Evolutionary conservation across 2,888 invertebrate species (phyloP).

Genomic region (Ochropacha duplaris): DNA sequence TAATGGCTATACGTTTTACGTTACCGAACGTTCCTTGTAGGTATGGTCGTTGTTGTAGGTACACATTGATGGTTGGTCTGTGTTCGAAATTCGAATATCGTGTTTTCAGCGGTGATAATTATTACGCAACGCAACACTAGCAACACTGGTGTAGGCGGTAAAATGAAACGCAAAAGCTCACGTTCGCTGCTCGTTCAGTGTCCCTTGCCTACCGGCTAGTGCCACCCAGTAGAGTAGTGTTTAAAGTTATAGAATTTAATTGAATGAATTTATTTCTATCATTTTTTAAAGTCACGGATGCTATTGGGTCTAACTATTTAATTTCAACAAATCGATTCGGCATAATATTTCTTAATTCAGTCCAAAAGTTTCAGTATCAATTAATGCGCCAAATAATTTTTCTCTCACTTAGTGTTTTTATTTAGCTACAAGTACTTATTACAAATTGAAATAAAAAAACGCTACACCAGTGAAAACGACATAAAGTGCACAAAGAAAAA

Average conservation of each 20-base stretch:
- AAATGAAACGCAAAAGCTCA: conserved; percentile 46
- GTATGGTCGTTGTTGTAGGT: no score
- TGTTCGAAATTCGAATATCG: conserved; percentile 36
- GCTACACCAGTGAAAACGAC: background rate
- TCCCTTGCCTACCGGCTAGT: background rate
- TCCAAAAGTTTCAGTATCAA: no score
- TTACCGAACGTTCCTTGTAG: conserved; percentile 22
- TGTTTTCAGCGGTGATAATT: conserved; percentile 59
- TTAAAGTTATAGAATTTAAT: no score
- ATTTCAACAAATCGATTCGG: no score
- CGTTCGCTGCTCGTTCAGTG: conserved; percentile 13
- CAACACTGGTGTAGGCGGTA: conserved; percentile 41
- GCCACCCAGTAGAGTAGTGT: background rate
- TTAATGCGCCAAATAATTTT: no score
- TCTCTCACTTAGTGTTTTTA: no score
- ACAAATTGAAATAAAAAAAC: no score
- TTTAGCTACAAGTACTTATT: no score
- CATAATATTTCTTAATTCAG: no score
- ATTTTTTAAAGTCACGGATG: no score
- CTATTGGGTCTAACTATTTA: no score
- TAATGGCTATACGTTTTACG: conserved; percentile 46
- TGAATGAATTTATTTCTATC: no score
- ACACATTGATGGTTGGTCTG: conserved; percentile 17
- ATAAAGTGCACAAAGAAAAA: background rate
- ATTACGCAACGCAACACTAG: conserved; percentile 56